Percentiles rank a stretch among this genome's conserved stretches.
Conservation (phyloP, 2,888 invertebrate species). For the Acrocera orbiculus region DNA sequence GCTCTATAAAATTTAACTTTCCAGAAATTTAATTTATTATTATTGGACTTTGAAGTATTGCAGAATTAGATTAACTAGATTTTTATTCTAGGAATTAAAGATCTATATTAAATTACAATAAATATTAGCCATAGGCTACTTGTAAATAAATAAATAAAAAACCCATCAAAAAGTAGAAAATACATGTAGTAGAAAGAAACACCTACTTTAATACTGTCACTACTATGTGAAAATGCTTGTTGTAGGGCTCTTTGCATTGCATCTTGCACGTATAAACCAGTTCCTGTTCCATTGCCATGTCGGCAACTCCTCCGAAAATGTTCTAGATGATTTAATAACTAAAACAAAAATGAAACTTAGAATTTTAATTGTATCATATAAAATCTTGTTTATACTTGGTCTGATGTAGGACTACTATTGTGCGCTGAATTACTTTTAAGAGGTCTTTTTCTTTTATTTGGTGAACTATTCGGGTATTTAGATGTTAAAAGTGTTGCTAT, state of each 20-base stretch:
- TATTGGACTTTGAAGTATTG: too few species aligned
- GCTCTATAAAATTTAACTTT: too few species aligned
- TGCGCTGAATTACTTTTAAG: conserved; percentile 51
- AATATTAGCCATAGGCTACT: too few species aligned
- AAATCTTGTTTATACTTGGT: conserved; percentile 37
- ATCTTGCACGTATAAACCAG: conserved; percentile 72
- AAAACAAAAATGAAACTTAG: conserved; percentile 15
- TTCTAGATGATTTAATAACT: conserved; percentile 83
- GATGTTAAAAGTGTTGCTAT: conserved; percentile 61
- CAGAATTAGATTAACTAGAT: too few species aligned
- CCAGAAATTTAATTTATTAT: too few species aligned
- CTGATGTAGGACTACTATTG: conserved; percentile 57
- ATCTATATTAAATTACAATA: too few species aligned
- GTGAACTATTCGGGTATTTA: conserved; percentile 71
- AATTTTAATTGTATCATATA: background rate
- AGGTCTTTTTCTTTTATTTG: conserved; percentile 78
- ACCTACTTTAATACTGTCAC: conserved; percentile 69
- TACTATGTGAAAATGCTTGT: conserved; percentile 72
- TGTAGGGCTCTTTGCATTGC: conserved; percentile 83
- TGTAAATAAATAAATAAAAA: too few species aligned
- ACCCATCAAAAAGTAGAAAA: too few species aligned
- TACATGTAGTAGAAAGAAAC: conserved; percentile 1
- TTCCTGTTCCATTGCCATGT: conserved; percentile 36
- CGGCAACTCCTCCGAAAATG: conserved; percentile 61
- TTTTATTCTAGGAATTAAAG: too few species aligned